Evolutionary conservation across 2,888 invertebrate genomes (phyloP).

Genomic region (Chrysina gloriosa): DNA sequence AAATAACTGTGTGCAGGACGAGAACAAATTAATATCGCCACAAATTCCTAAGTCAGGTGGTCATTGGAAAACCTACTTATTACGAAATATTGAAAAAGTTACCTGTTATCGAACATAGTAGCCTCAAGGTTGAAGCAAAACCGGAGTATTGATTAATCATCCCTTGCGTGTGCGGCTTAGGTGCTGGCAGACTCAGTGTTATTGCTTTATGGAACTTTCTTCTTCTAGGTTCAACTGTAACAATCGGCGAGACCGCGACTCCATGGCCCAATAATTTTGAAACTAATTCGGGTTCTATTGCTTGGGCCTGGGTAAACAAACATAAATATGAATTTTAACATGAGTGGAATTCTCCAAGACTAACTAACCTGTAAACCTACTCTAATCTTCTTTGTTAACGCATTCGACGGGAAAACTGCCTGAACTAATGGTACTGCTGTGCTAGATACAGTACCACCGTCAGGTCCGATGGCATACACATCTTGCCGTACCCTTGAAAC

Average conservation of each 20-base stretch:
- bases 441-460: constrained; percentile 96
- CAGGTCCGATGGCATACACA: constrained; percentile 96
- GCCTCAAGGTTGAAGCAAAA: constrained; percentile 85
- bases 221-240: constrained; percentile 97
- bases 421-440: constrained; percentile 90
- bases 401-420: constrained; percentile 90
- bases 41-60: constrained; percentile 22
- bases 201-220: constrained; percentile 99
- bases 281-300: constrained; percentile 85
- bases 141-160: constrained; percentile 89
- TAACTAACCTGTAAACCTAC: constrained; percentile 87
- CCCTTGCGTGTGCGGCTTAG: constrained; percentile 70
- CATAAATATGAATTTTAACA: not conserved
- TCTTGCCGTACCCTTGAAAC: constrained; percentile 96
- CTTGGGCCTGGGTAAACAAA: constrained; percentile 80
- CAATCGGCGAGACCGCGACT: constrained; percentile 96
- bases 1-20: constrained; percentile 39
- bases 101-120: constrained; percentile 96
- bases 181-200: constrained; percentile 94
- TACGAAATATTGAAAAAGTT: constrained; percentile 57
- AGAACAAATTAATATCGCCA: constrained; percentile 16
- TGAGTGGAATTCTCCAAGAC: constrained; percentile 49
- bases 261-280: constrained; percentile 93
- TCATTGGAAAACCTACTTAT: constrained; percentile 2
- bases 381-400: constrained; percentile 98